These are phyloP conservation scores for Aphelocoma californica DNA, from an alignment of 2,797 vertebrate species.

Conservation along the genomic window DNA sequence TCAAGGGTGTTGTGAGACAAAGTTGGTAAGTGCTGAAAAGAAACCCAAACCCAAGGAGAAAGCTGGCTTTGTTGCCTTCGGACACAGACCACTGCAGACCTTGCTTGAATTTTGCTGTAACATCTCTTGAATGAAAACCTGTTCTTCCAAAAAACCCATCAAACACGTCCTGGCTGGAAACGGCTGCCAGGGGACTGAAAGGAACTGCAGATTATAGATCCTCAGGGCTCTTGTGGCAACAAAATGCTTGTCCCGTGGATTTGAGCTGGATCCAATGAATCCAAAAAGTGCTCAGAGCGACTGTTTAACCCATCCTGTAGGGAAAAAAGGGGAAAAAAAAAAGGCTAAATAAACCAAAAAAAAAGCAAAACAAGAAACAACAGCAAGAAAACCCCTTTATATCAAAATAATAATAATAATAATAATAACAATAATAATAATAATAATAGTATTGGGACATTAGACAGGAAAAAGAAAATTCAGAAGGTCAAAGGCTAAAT, in stretches of 20 bases:
- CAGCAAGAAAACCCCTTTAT: not conserved
- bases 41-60: conserved; percentile 22
- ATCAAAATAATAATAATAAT: not conserved
- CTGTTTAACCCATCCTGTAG: not conserved
- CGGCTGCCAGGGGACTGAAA: conserved; percentile 24
- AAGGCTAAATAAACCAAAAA: not conserved
- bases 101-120: conserved; percentile 7
- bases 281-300: not conserved
- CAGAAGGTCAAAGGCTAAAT: not conserved
- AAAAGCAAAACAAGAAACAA: not conserved
- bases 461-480: not conserved
- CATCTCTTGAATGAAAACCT: conserved; percentile 24
- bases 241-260: not conserved
- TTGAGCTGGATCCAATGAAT: not conserved
- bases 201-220: not conserved
- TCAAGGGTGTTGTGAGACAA: conserved; percentile 47
- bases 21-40: conserved; percentile 56
- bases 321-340: accelerated
- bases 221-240: not conserved
- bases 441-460: not conserved
- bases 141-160: not conserved
- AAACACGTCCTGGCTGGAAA: not conserved
- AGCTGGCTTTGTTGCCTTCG: conserved; percentile 42
- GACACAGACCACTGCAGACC: not conserved
- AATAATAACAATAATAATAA: not conserved